Base-by-base conservation (phyloP, 2,797 vertebrate species). In the Hapalemur alaotrensis region DNA sequence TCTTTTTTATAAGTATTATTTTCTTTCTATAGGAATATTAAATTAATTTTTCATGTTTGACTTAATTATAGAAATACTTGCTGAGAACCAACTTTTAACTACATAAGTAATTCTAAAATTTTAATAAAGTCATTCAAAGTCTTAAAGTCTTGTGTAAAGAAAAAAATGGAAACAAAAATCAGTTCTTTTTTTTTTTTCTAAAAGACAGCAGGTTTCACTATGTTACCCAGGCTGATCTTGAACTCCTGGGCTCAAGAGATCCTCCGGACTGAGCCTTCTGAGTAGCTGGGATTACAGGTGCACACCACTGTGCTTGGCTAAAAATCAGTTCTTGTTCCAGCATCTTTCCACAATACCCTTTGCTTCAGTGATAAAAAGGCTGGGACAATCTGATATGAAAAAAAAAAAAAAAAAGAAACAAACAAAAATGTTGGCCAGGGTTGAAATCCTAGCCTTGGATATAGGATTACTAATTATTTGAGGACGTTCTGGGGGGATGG, bases 41-140 rank as follows among this genome's bases (percentile, higher is more conserved):
- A 94, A 95, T 79, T 79, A 69, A 79, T 75, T 80, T 75, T 83
- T 93, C 8, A n/a, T 57, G 41, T 46, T 86, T 95, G 73, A 81
- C 23, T 79, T 85, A 95, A 78, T 43, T 73, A 73, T 1, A 90
- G 20, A 79, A 84, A 57, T 82, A 65, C 11, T 52, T 92, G 38
- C 59, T 93, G 80, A 46, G 91, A 95, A 87, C 38, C 17, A 83
- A 80, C 57, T 70, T 93, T 54, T 14, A 46, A 43, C 35, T 75
- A 23, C 38, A 59, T 30, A 87, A 94, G 28, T 38, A 41, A 63
- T 67, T 79, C 9, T 76, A 76, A 93, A 96, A 84, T 23, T 73
- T 41, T 41, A 63, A 65, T 70, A 52, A 81, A 89, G 15, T 35
- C 72, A 52, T 46, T 89, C 25, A 70, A 95, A 81, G 23, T 73